A percentile compares a stretch with the other conserved stretches of the same genome.
phyloP scores from a whole-genome alignment of 2,888 invertebrate species.

The Coecobrya sp. region DNA sequence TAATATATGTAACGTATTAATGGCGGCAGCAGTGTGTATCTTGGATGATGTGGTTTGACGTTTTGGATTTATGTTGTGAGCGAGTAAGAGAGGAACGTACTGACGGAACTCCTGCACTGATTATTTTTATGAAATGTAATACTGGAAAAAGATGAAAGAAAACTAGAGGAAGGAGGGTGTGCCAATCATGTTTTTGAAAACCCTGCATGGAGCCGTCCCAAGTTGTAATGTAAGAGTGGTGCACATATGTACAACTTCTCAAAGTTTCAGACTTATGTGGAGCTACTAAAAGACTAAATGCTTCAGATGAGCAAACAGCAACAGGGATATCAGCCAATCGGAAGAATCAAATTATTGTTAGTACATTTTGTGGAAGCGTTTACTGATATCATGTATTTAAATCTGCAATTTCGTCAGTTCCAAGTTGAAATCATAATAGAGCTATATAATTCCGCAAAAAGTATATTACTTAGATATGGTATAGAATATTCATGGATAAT shows the following conservation, averaged over 20 bases:
- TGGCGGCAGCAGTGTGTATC: constrained; percentile 27
- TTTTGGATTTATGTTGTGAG: constrained; percentile 50
- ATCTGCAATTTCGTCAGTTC: too few species aligned
- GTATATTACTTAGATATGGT: too few species aligned
- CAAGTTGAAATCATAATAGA: too few species aligned
- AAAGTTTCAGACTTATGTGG: background rate
- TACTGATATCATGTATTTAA: too few species aligned
- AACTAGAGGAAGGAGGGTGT: constrained; percentile 61
- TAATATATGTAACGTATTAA: constrained; percentile 18
- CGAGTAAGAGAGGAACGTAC: background rate
- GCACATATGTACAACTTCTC: constrained; percentile 60
- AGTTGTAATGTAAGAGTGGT: constrained; percentile 15
- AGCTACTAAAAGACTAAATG: constrained; percentile 27
- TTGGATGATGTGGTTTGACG: constrained; percentile 55
- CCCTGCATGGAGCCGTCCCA: constrained; percentile 61
- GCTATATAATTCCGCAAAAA: too few species aligned
- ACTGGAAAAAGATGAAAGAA: constrained; percentile 54
- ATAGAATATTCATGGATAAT: too few species aligned
- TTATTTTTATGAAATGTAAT: constrained; percentile 61
- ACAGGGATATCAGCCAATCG: background rate
- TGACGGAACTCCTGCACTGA: constrained; percentile 64
- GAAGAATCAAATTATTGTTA: background rate
- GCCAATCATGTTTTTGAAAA: constrained; percentile 77
- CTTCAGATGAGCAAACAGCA: background rate
- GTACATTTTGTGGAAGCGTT: background rate